Conservation (phyloP, 2,797 vertebrate genomes). For the Labroides dimidiatus region DNA sequence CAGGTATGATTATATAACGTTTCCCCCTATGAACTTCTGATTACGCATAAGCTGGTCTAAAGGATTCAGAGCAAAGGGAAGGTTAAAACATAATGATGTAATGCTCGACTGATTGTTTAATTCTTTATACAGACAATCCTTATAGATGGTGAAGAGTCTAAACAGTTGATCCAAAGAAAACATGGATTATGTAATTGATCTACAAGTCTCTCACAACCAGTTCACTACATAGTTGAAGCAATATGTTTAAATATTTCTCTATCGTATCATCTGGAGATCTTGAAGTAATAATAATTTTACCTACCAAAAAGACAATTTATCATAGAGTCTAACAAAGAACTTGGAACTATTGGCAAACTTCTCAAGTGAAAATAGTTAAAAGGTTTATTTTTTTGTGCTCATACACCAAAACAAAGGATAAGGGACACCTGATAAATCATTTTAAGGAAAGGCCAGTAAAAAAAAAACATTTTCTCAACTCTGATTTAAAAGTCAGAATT, state of each 20-base stretch:
- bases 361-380: too few species aligned
- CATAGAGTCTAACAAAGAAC: not conserved
- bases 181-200: too few species aligned
- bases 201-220: not conserved
- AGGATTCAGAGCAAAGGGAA: not conserved
- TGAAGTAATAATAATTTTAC: not conserved
- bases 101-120: not conserved
- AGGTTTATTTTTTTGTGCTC: not conserved
- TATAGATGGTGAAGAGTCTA: not conserved
- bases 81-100: not conserved
- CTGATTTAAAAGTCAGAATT: too few species aligned
- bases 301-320: not conserved
- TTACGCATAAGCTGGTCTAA: too few species aligned
- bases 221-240: not conserved
- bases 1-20: not conserved
- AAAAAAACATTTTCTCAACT: too few species aligned
- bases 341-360: too few species aligned
- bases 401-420: not conserved
- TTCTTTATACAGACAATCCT: not conserved
- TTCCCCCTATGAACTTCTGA: too few species aligned
- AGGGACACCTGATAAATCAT: too few species aligned
- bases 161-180: not conserved
- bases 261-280: too few species aligned
- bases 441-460: too few species aligned
- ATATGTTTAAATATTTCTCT: too few species aligned